A percentile compares a stretch with the other conserved stretches of the same genome.
Conservation (phyloP, 2,797 vertebrate genomes). For the Etheostoma perlongum region DNA sequence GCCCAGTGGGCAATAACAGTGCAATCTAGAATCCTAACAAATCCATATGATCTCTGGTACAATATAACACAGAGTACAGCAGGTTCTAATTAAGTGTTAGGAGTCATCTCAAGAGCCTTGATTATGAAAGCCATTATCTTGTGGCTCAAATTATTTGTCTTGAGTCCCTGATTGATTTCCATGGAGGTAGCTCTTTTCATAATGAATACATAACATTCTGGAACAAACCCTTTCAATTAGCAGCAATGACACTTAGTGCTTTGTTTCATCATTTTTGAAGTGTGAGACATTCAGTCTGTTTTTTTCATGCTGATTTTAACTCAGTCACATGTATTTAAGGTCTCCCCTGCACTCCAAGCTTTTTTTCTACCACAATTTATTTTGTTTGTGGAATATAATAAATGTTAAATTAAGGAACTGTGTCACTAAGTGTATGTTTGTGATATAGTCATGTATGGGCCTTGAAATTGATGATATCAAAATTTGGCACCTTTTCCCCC, state of each 20-base stretch:
- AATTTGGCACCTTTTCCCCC: not conserved
- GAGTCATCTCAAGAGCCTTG: conserved; percentile 33
- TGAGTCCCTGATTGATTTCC: conserved; percentile 15
- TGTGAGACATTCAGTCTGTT: conserved; percentile 17
- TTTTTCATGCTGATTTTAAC: conserved; percentile 7
- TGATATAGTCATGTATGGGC: conserved; percentile 14
- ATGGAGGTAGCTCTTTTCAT: not conserved
- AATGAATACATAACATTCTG: conserved; percentile 19
- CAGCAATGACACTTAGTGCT: not conserved
- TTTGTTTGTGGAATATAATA: conserved; percentile 15
- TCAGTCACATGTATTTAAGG: conserved; percentile 11
- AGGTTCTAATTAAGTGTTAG: conserved; percentile 37
- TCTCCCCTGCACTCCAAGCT: not conserved
- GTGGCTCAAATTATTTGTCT: conserved; percentile 34
- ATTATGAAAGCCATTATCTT: conserved; percentile 50
- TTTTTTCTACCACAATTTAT: not conserved
- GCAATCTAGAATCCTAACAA: conserved; percentile 18
- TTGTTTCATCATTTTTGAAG: conserved; percentile 26
- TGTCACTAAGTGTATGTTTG: not conserved
- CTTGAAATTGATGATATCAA: conserved; percentile 13
- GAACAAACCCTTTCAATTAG: conserved; percentile 46
- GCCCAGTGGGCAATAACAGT: conserved; percentile 14
- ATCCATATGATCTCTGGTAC: conserved; percentile 37
- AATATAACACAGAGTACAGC: conserved; percentile 32
- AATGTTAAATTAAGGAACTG: not conserved